Evolutionary conservation across 64 coral and sea anemone genomes (phyloP), one percentile per base, ranked within the genome.

Genomic region (Montipora efflorescens): DNA sequence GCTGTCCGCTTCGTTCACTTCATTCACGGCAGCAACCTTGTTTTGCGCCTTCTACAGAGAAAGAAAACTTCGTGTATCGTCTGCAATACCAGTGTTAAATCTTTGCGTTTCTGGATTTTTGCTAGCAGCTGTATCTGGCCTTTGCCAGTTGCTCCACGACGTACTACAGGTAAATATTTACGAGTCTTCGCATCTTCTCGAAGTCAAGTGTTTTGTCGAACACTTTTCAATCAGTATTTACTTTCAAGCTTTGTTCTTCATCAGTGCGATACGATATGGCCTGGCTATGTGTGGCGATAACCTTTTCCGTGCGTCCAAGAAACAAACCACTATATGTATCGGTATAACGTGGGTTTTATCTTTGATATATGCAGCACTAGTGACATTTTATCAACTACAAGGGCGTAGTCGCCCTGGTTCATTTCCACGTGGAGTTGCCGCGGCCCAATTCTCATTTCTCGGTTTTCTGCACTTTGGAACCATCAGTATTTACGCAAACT

Each of bases 41-140:
- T 88, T 88, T 53, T 87, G 70, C 16, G 92, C 87, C 43, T 64
- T 93, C 59, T 48, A 67, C 13, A 87, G 68, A 23, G 92, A 93
- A 1, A 79, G 67, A 52, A 81, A 93, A 21, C 46, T 93, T 1
- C 92, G 83, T n/a, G 75, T 88, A 62, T 8, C 92, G 70, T 80
- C 92, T 4, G 74, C 74, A 5, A 58, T 93, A 48, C 87, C 77
- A 7, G 74, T 93, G 10, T 8, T 82, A 9, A 93, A 93, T 23
- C 12, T 93, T 0, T 76, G 83, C 43, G 12, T 15, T 28, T 15
- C 74, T 12, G 92, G 92, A 25, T 51, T 93, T 57, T 3, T 93
- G 20, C 70, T 84, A 46, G 92, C 75, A 88, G 20, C 51, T 22
- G 48, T 93, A 49, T 86, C 82, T 48, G 82, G 82, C 18, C 8